Percentiles rank a stretch among this genome's conserved stretches.
Evolutionary conservation across 2,888 invertebrate species (phyloP).

Genomic region (Alentia gelatinosa): DNA sequence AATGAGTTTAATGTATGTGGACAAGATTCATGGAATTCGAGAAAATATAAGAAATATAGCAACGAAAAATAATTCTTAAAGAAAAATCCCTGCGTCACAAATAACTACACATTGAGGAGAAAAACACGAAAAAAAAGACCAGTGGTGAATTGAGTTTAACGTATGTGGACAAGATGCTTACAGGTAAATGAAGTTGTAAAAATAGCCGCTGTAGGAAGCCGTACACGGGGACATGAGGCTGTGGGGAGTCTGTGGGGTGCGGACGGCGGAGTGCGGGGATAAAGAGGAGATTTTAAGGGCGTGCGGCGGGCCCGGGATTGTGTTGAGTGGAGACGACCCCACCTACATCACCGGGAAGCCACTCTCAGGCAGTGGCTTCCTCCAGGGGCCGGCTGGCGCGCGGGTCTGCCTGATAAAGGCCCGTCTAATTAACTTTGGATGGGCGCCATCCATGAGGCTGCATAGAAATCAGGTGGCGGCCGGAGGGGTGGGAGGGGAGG

Average conservation of each 20-base stretch:
- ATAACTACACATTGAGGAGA: too few relatives aligned
- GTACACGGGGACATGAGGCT: background rate
- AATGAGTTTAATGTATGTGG: too few relatives aligned
- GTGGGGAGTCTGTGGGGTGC: background rate
- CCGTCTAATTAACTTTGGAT: slow-evolving; percentile 35
- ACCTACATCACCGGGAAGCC: background rate
- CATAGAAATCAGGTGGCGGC: slow-evolving; percentile 13
- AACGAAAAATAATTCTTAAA: too few relatives aligned
- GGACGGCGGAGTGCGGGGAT: background rate
- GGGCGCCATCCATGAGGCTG: slow-evolving; percentile 11
- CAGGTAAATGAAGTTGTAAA: background rate
- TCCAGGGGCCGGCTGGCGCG: background rate
- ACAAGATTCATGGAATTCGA: too few relatives aligned
- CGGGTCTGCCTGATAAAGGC: background rate
- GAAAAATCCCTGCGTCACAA: too few relatives aligned
- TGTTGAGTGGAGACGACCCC: background rate
- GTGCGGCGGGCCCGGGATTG: background rate
- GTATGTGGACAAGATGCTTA: background rate
- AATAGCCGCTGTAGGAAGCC: background rate
- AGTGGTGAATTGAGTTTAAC: too few relatives aligned
- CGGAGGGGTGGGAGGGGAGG: background rate
- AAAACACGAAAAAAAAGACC: too few relatives aligned
- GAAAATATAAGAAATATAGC: too few relatives aligned
- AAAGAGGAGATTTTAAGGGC: too few relatives aligned
- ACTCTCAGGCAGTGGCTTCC: background rate